Base-by-base conservation (phyloP, 2,888 invertebrate genomes). In the Ennomos quercinarius region DNA sequence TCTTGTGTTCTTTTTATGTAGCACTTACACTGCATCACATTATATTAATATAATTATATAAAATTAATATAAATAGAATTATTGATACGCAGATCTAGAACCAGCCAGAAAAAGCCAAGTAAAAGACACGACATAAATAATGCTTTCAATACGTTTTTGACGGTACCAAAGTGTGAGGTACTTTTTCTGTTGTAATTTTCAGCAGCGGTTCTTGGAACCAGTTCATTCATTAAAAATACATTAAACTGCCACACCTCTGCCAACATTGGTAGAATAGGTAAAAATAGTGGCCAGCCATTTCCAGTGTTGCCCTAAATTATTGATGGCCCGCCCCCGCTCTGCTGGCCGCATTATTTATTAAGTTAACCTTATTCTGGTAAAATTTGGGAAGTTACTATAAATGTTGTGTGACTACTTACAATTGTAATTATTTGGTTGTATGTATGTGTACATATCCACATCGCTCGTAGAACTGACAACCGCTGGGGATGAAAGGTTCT, bases 341-440 rank as follows among this genome's bases (percentile, higher is more conserved):
- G 63, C 68, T 69, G 69, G 74, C 61, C 61, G 68, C 63, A 76
- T 84, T 67, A 78, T 74, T 81, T 85, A 85, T 85, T 80, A 73
- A 71, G 55, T 52, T 50, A 71, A 70, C 71, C 74, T 66, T 73
- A 71, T 76, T 73, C 64, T 58, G 68, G 67, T 59, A 64, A 74
- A 75, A 68, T 77, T 74, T 70, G 70, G 62, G 48, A 61, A 66
- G 56, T 59, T 63, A 49, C 56, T 46, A 10, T 13, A 52, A 36
- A 39, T 46, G 34, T 60, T 12, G 12, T 35, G 9, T n/a, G 40
- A 36, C 35, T 46, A 4, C 9, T 39, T 40, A 8, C n/a, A 41
- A 27, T 13, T 27, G 47, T 37, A 35, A 45, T 51, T 38, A 10
- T 36, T 36, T 36, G 9, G 9, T 13, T n/a, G 5, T 39, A 10